Evolutionary conservation across 2,113 vertebrate genomes (phyloP).

Genomic region (Felis catus): F.catus_Fca126_mat1.0 CM031415.1:19231001-19231500

Average conservation of each 20-base stretch:
- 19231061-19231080: too few species aligned
- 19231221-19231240: not conserved
- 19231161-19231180: not conserved
- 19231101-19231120: too few species aligned
- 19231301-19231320: not conserved
- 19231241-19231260: not conserved
- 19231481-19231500: not conserved
- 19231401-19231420: not conserved
- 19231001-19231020: too few species aligned
- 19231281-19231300: not conserved
- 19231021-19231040: too few species aligned
- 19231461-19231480: slow-evolving; percentile 45
- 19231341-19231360: not conserved
- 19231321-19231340: not conserved
- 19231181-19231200: not conserved
- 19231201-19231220: not conserved
- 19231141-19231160: not conserved
- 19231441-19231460: slow-evolving; percentile 49
- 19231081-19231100: too few species aligned
- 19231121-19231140: too few species aligned
- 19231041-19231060: too few species aligned
- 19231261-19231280: not conserved
- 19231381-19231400: not conserved
- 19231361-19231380: not conserved
- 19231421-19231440: slow-evolving; percentile 48